phyloP scores from a whole-genome alignment of 2,113 vertebrate genomes.

The Lanius ludovicianus region DNA sequence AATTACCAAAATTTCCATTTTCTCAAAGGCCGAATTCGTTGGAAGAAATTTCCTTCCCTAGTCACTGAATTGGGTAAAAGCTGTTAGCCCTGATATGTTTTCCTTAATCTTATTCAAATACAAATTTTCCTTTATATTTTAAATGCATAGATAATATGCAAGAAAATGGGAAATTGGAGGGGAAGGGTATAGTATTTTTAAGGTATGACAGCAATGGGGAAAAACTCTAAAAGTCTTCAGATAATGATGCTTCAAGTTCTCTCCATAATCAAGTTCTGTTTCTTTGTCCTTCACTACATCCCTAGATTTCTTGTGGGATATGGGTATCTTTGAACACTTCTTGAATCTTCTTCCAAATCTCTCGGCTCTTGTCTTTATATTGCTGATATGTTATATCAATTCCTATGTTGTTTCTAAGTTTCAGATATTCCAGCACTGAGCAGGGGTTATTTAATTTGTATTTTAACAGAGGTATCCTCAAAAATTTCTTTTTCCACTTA shows the following conservation, averaged over 20 bases:
- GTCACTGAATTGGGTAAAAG: neutral
- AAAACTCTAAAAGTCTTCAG: neutral
- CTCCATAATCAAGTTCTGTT: neutral
- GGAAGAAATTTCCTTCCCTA: neutral
- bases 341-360: neutral
- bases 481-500: neutral
- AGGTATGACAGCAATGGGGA: neutral
- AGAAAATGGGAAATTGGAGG: neutral
- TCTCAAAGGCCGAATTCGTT: neutral
- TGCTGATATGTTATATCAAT: neutral
- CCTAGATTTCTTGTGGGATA: neutral
- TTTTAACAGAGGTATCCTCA: neutral
- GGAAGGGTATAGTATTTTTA: neutral
- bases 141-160: neutral
- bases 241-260: neutral
- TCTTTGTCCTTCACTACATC: neutral
- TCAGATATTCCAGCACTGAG: neutral
- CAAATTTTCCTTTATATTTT: neutral
- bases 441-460: neutral
- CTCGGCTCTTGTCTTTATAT: neutral
- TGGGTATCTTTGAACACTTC: neutral
- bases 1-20: neutral
- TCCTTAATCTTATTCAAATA: neutral
- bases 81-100: neutral
- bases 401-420: neutral